Evolutionary conservation across 2,888 invertebrate genomes (phyloP).

Genomic region (Agrenia bidenticulata): DNA sequence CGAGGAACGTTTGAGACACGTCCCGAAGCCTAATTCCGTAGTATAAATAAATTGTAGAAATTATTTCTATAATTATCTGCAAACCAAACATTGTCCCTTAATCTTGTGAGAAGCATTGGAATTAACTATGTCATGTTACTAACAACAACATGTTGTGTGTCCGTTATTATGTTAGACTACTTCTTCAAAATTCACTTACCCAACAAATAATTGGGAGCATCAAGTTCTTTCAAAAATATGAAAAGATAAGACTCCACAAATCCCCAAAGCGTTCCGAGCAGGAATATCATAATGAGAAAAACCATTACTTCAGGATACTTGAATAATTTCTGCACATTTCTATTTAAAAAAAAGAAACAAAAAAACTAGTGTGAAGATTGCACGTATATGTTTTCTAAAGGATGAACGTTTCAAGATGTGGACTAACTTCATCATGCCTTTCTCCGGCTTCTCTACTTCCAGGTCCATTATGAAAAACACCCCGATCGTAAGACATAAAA

Average conservation of each 20-base stretch:
- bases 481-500: slow-evolving; percentile 71
- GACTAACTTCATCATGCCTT: slow-evolving; percentile 45
- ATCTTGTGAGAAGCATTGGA: no score
- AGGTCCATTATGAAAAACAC: slow-evolving; percentile 76
- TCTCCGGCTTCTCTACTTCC: slow-evolving; percentile 59
- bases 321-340: slow-evolving; percentile 41
- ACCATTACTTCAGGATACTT: slow-evolving; percentile 73
- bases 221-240: slow-evolving; percentile 78
- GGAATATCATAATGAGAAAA: slow-evolving; percentile 77
- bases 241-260: slow-evolving; percentile 87
- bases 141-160: background rate
- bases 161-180: background rate
- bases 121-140: no score
- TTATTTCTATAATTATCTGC: no score
- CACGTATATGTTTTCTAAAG: no score
- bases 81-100: no score
- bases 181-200: slow-evolving; percentile 60
- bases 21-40: no score
- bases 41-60: no score
- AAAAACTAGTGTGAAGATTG: no score
- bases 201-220: slow-evolving; percentile 77
- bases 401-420: no score
- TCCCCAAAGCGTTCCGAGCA: slow-evolving; percentile 83
- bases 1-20: no score
- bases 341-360: slow-evolving; percentile 21